Conservation (phyloP, 2,797 vertebrate species). For the Eulemur rubriventer region DNA sequence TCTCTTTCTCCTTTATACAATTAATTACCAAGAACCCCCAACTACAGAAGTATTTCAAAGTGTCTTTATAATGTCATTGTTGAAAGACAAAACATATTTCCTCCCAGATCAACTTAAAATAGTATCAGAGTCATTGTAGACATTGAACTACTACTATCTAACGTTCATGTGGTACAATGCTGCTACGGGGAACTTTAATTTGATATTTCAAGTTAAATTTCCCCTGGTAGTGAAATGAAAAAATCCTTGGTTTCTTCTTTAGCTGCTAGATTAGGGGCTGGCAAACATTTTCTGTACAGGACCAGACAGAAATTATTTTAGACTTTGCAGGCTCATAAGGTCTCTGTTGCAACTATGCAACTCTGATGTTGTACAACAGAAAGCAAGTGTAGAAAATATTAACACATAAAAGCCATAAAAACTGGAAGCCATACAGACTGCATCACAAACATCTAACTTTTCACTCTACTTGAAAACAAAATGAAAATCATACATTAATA, state of each 20-base stretch:
- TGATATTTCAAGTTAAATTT: constrained; percentile 8
- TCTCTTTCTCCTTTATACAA: background rate
- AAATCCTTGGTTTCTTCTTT: constrained; percentile 22
- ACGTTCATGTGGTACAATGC: background rate
- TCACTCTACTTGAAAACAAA: background rate
- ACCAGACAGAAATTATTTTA: background rate
- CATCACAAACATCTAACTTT: background rate
- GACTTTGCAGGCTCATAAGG: background rate
- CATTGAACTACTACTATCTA: background rate
- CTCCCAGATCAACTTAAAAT: background rate
- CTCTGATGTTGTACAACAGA: background rate
- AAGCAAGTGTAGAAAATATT: constrained; percentile 25
- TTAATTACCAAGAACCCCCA: background rate
- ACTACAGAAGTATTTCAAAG: constrained; percentile 9
- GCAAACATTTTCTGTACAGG: background rate
- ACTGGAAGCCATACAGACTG: background rate
- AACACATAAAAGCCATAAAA: background rate
- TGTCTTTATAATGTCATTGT: constrained; percentile 12
- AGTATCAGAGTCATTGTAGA: background rate
- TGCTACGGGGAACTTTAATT: background rate
- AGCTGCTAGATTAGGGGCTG: background rate
- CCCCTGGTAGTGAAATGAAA: constrained; percentile 3
- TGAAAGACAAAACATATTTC: constrained; percentile 12
- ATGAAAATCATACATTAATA: background rate
- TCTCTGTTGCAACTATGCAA: background rate